Evolutionary conservation across 2,888 invertebrate species (phyloP).

Genomic region (Eudasyphora cyanicolor): DNA sequence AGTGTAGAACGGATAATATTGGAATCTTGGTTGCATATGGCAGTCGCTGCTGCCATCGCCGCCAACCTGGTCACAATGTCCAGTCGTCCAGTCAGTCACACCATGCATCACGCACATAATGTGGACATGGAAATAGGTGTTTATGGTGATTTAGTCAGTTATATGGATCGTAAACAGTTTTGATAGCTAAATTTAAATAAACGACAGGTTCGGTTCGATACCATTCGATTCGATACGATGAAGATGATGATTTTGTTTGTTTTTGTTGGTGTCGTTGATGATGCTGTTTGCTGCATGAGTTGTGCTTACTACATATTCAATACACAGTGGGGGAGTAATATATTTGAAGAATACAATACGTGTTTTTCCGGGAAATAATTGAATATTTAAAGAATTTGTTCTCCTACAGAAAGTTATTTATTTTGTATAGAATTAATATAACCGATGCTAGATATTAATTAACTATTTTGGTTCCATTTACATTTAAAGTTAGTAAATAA

Average conservation of each 20-base stretch:
- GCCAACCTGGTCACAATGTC: neutral
- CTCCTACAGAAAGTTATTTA: too few relatives aligned
- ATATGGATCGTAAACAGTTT: constrained; percentile 79
- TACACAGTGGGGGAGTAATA: neutral
- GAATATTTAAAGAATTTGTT: too few relatives aligned
- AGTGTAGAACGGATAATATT: neutral
- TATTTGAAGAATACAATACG: neutral
- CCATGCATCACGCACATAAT: constrained; percentile 51
- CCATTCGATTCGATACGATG: constrained; percentile 60
- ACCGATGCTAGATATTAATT: too few relatives aligned
- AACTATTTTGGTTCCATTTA: too few relatives aligned
- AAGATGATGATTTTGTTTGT: constrained; percentile 52
- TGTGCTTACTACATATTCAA: neutral
- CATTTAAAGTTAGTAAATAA: too few relatives aligned
- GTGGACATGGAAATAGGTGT: constrained; percentile 76
- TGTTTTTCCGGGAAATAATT: too few relatives aligned
- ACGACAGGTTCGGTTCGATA: constrained; percentile 70
- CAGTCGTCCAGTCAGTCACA: constrained; percentile 27
- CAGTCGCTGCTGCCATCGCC: too few relatives aligned
- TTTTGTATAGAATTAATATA: too few relatives aligned
- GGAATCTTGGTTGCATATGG: neutral
- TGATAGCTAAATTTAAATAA: constrained; percentile 80
- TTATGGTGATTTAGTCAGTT: constrained; percentile 80
- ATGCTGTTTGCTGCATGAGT: neutral
- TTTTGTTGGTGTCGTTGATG: neutral